Conservation (phyloP, 1,140 invertebrate genomes). For the Branchinecta lindahli region DNA sequence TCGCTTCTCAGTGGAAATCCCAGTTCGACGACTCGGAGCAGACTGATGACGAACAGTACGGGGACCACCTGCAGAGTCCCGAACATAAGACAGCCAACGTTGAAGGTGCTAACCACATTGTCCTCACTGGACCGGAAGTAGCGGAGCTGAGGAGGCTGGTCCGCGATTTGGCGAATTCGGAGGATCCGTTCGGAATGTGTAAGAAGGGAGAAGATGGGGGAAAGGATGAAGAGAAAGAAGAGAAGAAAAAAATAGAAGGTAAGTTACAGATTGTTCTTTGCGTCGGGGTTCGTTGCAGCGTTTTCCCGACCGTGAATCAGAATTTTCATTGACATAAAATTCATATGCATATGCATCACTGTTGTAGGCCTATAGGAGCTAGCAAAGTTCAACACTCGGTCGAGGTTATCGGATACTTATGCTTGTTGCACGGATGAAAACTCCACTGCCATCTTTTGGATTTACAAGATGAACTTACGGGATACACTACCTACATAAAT, state of each 20-base stretch:
- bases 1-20: constrained; percentile 82
- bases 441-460: no score
- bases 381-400: no score
- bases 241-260: not conserved
- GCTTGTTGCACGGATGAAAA: no score
- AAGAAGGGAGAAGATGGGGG: not conserved
- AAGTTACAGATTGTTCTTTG: not conserved
- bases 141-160: not conserved
- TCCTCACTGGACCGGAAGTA: not conserved
- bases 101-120: not conserved
- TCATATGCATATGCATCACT: no score
- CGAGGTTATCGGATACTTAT: no score
- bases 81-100: constrained; percentile 38
- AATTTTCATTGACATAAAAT: no score
- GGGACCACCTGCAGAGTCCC: constrained; percentile 52
- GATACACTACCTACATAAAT: no score
- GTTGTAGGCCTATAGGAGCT: no score
- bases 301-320: no score
- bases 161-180: constrained; percentile 6
- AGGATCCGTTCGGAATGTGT: not conserved
- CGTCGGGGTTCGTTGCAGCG: no score
- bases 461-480: no score
- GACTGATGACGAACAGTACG: constrained; percentile 81
- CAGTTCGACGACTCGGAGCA: constrained; percentile 79
- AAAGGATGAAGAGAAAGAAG: not conserved